Conservation (phyloP, 1,140 invertebrate genomes). For the Pseudomyrmex pallidus region DNA sequence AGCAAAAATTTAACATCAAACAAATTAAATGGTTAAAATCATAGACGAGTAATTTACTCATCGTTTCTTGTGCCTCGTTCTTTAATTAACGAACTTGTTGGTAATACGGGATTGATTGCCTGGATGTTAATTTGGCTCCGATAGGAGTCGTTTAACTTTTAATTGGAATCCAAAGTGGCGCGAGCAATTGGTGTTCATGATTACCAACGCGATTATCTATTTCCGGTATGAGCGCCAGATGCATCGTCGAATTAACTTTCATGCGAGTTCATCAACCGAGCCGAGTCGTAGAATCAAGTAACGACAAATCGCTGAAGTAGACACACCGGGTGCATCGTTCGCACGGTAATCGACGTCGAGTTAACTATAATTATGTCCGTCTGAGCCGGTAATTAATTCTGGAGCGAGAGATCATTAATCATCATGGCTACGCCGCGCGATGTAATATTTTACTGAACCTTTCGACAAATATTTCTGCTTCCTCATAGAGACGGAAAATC, state of each 20-base stretch:
- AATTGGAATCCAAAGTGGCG: conserved; percentile 59
- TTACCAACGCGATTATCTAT: conserved; percentile 59
- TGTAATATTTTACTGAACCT: conserved; percentile 40
- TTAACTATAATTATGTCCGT: conserved; percentile 53
- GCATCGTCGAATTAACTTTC: conserved; percentile 66
- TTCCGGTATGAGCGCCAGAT: conserved; percentile 32
- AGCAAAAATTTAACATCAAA: not conserved
- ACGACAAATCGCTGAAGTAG: conserved; percentile 61
- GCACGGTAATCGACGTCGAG: conserved; percentile 51
- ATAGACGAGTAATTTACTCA: not conserved
- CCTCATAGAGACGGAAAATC: not conserved
- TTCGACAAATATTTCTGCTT: conserved; percentile 43
- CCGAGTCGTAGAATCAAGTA: conserved; percentile 51
- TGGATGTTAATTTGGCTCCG: conserved; percentile 64
- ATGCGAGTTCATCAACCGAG: conserved; percentile 47
- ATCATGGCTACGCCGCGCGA: not conserved
- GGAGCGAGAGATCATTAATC: conserved; percentile 57
- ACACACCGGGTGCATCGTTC: conserved; percentile 47
- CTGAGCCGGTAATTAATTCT: conserved; percentile 58
- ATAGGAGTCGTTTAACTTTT: conserved; percentile 72
- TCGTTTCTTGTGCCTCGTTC: not conserved
- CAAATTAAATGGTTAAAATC: conserved; percentile 7
- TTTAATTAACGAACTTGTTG: conserved; percentile 53
- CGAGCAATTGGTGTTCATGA: conserved; percentile 57
- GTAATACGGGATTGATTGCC: conserved; percentile 59